These are phyloP conservation scores for Merodon equestris DNA, from an alignment of 2,888 invertebrate genomes.

Conservation along the genomic window DNA sequence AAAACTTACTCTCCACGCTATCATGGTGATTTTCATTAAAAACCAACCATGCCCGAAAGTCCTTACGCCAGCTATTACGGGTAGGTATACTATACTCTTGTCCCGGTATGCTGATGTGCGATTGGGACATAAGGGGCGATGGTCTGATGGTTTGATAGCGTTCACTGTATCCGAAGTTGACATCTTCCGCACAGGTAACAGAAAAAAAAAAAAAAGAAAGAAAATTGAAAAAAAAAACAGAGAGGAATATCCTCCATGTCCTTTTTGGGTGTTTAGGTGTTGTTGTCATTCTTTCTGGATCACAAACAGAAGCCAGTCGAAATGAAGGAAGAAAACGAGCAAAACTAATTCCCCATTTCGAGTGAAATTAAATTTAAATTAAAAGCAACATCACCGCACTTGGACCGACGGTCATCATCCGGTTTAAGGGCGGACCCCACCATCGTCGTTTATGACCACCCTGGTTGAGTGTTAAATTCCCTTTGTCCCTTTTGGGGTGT, in stretches of 20 bases:
- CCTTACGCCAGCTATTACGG: neutral
- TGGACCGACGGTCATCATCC: constrained; percentile 6
- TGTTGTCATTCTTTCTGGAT: neutral
- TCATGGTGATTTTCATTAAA: constrained; percentile 56
- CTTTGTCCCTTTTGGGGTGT: constrained; percentile 29
- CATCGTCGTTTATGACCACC: neutral
- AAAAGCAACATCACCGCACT: constrained; percentile 41
- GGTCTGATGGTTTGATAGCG: too few relatives aligned
- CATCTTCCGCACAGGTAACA: constrained; percentile 6
- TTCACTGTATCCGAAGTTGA: constrained; percentile 2
- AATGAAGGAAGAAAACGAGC: constrained; percentile 24
- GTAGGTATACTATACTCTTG: too few relatives aligned
- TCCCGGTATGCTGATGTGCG: too few relatives aligned
- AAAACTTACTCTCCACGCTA: constrained; percentile 10
- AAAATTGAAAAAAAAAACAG: constrained; percentile 5
- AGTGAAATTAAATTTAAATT: constrained; percentile 65
- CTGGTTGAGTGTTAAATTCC: constrained; percentile 48
- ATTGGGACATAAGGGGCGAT: too few relatives aligned
- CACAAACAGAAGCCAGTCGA: constrained; percentile 13
- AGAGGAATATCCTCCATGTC: constrained; percentile 10
- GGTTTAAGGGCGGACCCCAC: constrained; percentile 16
- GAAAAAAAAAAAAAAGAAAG: neutral
- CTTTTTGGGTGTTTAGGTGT: neutral
- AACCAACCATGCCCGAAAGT: constrained; percentile 18
- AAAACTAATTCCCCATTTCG: constrained; percentile 50